Evolutionary conservation across 35 echinoderm and acorn worm species (phyloP).

Genomic region (Lytechinus pictus): DNA sequence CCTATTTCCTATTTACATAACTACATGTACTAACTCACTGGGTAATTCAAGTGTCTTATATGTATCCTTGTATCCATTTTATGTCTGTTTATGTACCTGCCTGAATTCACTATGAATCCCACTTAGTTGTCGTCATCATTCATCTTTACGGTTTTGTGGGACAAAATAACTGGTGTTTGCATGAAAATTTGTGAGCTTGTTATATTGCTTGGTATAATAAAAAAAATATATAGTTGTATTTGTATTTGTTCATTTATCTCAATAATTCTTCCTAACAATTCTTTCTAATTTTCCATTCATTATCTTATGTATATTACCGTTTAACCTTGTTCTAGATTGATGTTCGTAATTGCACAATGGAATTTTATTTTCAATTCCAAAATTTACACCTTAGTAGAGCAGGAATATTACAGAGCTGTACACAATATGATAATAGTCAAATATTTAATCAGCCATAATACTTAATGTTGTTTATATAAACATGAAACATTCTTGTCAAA

Average conservation of each 20-base stretch:
- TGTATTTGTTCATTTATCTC: no score
- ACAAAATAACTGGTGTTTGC: not conserved
- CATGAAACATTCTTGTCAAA: no score
- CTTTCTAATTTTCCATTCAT: not conserved
- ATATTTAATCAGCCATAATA: no score
- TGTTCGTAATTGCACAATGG: no score
- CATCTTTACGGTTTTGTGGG: not conserved
- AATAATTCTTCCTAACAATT: not conserved
- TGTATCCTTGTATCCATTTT: not conserved
- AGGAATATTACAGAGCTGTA: no score
- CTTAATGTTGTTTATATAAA: no score
- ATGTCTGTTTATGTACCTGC: not conserved
- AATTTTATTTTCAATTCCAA: no score
- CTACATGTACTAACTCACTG: not conserved
- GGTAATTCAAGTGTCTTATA: not conserved
- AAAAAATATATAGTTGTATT: not conserved
- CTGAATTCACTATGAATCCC: not conserved
- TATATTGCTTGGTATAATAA: not conserved
- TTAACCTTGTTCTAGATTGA: not conserved
- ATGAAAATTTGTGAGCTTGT: not conserved
- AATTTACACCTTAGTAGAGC: no score
- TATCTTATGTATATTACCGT: no score
- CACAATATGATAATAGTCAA: no score
- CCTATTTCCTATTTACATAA: not conserved
- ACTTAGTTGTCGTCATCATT: not conserved